These are phyloP conservation scores for Caenorhabditis uteleia DNA, from an alignment of 2,888 invertebrate species.

Conservation along the genomic window DNA sequence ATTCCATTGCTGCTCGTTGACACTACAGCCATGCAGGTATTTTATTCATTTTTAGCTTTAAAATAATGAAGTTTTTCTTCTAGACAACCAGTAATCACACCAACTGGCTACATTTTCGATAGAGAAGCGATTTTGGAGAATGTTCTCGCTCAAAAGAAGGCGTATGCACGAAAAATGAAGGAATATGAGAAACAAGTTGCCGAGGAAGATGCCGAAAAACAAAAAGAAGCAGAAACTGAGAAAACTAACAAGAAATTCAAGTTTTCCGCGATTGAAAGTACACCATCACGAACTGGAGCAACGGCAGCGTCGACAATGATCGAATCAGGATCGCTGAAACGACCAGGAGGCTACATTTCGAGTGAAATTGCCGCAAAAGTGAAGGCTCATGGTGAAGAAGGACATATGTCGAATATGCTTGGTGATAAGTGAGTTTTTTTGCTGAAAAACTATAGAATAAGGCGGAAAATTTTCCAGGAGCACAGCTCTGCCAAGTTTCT, in stretches of 20 bases:
- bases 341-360: conserved; percentile 33
- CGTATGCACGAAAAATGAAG: conserved; percentile 85
- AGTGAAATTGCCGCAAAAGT: conserved; percentile 50
- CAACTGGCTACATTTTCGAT: conserved; percentile 90
- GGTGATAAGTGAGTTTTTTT: too few relatives aligned
- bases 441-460: too few relatives aligned
- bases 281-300: conserved; percentile 36
- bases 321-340: conserved; percentile 22
- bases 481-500: conserved; percentile 55
- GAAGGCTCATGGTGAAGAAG: conserved; percentile 50
- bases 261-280: conserved; percentile 35
- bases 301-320: not conserved
- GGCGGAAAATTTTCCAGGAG: too few relatives aligned
- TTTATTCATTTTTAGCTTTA: too few relatives aligned
- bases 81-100: conserved; percentile 73
- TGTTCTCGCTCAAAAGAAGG: conserved; percentile 89
- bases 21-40: conserved; percentile 92
- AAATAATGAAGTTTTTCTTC: too few relatives aligned
- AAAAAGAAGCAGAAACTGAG: conserved; percentile 26
- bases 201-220: conserved; percentile 48
- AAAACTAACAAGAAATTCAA: conserved; percentile 12
- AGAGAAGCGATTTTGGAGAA: conserved; percentile 95
- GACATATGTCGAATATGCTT: conserved; percentile 53
- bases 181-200: conserved; percentile 78
- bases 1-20: conserved; percentile 96